These are phyloP conservation scores for Melanogrammus aeglefinus DNA, from an alignment of 2,797 vertebrate species.

Conservation along the genomic window DNA sequence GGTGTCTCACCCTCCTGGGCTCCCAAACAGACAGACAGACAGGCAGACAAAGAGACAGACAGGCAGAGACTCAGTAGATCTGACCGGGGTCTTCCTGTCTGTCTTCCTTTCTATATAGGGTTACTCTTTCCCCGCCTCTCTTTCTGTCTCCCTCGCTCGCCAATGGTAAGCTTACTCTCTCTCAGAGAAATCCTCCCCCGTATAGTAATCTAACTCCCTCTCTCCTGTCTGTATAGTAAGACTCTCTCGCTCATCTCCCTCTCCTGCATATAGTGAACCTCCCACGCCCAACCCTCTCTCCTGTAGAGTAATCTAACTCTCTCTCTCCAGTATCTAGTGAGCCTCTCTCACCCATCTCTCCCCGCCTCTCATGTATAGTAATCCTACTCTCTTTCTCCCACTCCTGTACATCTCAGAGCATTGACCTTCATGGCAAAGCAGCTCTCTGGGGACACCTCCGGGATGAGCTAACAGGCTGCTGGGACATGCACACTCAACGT, in stretches of 20 bases:
- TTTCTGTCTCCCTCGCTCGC: no score
- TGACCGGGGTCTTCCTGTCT: not conserved
- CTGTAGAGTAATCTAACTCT: no score
- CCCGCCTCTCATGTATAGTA: not conserved
- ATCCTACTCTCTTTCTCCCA: no score
- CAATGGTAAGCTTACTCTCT: no score
- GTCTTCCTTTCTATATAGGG: not conserved
- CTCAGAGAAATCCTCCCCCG: no score
- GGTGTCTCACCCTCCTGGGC: no score
- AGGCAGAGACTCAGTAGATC: not conserved
- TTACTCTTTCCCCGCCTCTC: not conserved
- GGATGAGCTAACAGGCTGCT: slow-evolving; percentile 32
- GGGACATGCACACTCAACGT: slow-evolving; percentile 4
- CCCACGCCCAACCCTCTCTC: not conserved
- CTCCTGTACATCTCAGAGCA: slow-evolving; percentile 30
- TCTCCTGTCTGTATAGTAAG: not conserved
- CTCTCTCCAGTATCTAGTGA: not conserved
- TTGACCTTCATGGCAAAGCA: slow-evolving; percentile 34
- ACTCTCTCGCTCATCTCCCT: slow-evolving; percentile 11
- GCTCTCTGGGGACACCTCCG: slow-evolving; percentile 25
- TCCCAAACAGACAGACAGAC: no score
- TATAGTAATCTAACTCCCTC: no score
- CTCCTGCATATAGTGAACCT: slow-evolving; percentile 5
- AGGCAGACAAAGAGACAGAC: not conserved
- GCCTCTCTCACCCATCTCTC: slow-evolving; percentile 1